Percentiles rank a stretch among this genome's conserved stretches.
These are phyloP conservation scores for Notiomystis cincta DNA, from an alignment of 2,113 vertebrate genomes.

Conservation along the genomic window DNA sequence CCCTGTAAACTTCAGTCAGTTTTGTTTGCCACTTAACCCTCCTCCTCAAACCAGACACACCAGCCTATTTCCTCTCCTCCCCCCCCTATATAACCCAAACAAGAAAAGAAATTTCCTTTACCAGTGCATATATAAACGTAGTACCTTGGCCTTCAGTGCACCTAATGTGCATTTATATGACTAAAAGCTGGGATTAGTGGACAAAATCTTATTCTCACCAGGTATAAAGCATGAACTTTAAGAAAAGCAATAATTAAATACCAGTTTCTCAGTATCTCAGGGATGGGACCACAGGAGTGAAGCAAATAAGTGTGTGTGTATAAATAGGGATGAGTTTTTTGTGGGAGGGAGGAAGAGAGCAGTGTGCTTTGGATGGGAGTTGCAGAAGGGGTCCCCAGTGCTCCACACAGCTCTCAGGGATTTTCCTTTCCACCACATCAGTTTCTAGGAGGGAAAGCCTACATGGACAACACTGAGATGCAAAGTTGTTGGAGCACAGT, in stretches of 20 bases:
- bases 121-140: neutral
- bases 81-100: neutral
- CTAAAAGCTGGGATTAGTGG: neutral
- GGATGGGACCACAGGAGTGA: neutral
- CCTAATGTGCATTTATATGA: neutral
- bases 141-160: neutral
- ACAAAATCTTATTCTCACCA: neutral
- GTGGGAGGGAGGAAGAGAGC: neutral
- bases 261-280: neutral
- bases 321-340: neutral
- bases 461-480: neutral
- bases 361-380: neutral
- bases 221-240: neutral
- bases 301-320: neutral
- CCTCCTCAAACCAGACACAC: neutral
- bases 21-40: conserved; percentile 8
- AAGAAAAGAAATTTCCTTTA: conserved; percentile 18
- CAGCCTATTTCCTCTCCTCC: neutral
- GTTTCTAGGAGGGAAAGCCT: neutral
- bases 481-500: neutral
- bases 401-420: neutral
- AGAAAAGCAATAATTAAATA: neutral
- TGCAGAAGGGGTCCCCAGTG: neutral
- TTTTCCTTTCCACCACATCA: neutral
- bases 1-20: neutral